These are phyloP conservation scores for Drosophila quadrilineata DNA, from an alignment of 1,140 invertebrate species.

Conservation along the genomic window DNA sequence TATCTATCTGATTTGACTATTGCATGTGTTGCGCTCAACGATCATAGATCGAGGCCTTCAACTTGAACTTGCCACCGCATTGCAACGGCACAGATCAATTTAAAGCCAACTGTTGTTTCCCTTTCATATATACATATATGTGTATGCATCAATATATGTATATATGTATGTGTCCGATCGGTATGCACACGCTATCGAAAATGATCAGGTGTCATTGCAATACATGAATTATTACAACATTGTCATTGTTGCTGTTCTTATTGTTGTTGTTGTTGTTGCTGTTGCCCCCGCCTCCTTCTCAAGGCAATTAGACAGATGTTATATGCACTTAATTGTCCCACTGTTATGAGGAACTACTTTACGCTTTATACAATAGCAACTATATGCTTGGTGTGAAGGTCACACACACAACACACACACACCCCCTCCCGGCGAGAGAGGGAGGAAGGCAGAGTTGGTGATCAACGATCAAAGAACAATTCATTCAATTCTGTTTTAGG, in stretches of 20 bases:
- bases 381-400: background rate
- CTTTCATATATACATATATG: background rate
- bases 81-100: slow-evolving; percentile 19
- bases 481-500: slow-evolving; percentile 5
- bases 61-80: slow-evolving; percentile 56
- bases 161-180: background rate
- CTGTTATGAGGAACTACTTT: too few species aligned
- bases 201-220: slow-evolving; percentile 44
- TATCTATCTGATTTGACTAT: too few species aligned
- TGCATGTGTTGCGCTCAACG: background rate
- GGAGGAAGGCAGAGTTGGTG: background rate
- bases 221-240: slow-evolving; percentile 60
- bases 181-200: slow-evolving; percentile 36
- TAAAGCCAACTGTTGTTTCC: slow-evolving; percentile 9
- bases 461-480: background rate
- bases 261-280: too few species aligned
- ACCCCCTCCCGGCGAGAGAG: too few species aligned
- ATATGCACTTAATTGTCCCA: slow-evolving; percentile 60
- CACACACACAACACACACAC: too few species aligned
- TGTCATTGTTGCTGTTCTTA: too few species aligned
- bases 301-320: slow-evolving; percentile 50
- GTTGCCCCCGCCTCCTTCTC: background rate
- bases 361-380: slow-evolving; percentile 14
- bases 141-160: background rate
- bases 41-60: slow-evolving; percentile 34